Conservation (phyloP, 2,888 invertebrate species). For the Pollenia amentaria region DNA sequence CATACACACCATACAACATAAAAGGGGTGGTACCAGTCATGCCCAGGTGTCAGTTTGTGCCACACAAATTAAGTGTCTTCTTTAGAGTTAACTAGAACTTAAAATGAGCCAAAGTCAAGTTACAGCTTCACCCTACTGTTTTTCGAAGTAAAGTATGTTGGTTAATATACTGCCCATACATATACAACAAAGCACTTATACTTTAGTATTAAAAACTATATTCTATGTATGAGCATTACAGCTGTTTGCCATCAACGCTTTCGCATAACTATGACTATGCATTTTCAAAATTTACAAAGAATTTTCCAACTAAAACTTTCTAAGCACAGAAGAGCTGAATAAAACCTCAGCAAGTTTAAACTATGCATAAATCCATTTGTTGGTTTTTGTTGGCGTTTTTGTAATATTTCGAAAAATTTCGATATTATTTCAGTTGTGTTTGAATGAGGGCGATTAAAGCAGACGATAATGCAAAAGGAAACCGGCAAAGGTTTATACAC, state of each 20-base stretch:
- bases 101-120: neutral
- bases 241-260: conserved; percentile 48
- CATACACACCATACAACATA: too few species aligned
- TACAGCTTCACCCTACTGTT: neutral
- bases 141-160: neutral
- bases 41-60: too few species aligned
- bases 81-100: too few species aligned
- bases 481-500: neutral
- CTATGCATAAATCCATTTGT: conserved; percentile 36
- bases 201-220: conserved; percentile 4
- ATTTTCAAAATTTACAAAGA: conserved; percentile 58
- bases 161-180: conserved; percentile 18
- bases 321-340: neutral
- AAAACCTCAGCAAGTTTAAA: conserved; percentile 39
- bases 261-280: conserved; percentile 36
- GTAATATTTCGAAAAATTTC: conserved; percentile 25
- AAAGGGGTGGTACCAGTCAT: too few species aligned
- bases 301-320: conserved; percentile 33
- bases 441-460: neutral
- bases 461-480: neutral
- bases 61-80: too few species aligned
- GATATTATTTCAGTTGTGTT: conserved; percentile 61
- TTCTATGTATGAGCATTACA: conserved; percentile 34
- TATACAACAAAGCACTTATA: neutral
- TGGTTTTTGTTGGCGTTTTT: conserved; percentile 7